These are phyloP conservation scores for Neogobius melanostomus DNA, from an alignment of 2,113 vertebrate genomes.

Conservation along the genomic window DNA sequence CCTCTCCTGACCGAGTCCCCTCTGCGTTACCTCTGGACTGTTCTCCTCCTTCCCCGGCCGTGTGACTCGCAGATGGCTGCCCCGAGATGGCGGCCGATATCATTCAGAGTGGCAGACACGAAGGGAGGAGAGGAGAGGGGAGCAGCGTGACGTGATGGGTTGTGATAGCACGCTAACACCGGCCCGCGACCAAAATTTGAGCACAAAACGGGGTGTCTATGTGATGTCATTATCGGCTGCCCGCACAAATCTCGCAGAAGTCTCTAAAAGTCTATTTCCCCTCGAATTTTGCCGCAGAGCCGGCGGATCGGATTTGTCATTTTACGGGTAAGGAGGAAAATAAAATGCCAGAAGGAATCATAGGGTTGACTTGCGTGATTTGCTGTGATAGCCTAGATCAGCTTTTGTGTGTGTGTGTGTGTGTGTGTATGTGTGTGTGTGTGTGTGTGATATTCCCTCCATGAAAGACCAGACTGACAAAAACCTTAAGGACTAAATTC, in stretches of 20 bases:
- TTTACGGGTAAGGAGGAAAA: background rate
- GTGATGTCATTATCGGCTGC: conserved; percentile 14
- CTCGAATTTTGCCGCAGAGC: conserved; percentile 2
- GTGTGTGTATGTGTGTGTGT: background rate
- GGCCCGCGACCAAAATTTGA: background rate
- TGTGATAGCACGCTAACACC: conserved; percentile 9
- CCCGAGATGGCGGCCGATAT: background rate
- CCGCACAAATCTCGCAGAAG: background rate
- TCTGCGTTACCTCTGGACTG: background rate
- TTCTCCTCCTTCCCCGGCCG: background rate
- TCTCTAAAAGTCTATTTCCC: background rate
- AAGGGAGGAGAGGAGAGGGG: background rate
- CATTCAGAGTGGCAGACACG: background rate
- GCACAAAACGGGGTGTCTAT: conserved; percentile 11
- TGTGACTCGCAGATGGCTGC: background rate
- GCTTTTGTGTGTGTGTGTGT: background rate
- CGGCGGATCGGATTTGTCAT: conserved; percentile 17
- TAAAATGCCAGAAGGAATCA: conserved; percentile 27
- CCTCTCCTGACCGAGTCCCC: conserved; percentile 1
- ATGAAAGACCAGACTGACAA: too few relatives aligned
- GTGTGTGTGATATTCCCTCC: too few relatives aligned
- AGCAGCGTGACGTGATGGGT: conserved; percentile 4
- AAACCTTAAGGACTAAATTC: too few relatives aligned
- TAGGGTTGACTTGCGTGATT: conserved; percentile 22
- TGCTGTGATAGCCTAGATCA: conserved; percentile 31